These are phyloP conservation scores for Cephus pygmeus DNA, from an alignment of 2,888 invertebrate species.

Conservation along the genomic window DNA sequence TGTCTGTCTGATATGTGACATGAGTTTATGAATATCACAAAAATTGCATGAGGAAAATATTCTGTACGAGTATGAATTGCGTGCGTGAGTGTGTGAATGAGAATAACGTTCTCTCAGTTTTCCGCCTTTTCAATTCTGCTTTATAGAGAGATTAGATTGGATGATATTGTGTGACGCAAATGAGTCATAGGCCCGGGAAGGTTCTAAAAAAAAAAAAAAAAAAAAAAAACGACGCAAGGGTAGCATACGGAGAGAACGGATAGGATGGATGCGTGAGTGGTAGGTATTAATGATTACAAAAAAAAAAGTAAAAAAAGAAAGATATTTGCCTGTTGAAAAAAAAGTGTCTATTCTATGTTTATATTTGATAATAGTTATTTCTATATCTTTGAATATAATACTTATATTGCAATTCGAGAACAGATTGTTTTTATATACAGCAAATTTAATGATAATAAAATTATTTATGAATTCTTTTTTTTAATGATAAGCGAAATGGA, in stretches of 20 bases:
- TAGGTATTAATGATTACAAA: background rate
- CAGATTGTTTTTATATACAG: conserved; percentile 13
- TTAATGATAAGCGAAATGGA: conserved; percentile 2
- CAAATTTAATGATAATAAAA: conserved; percentile 22
- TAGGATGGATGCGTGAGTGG: conserved; percentile 7
- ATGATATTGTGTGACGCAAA: conserved; percentile 21
- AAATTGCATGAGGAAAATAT: background rate
- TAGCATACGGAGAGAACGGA: conserved; percentile 5
- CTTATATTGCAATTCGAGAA: conserved; percentile 35
- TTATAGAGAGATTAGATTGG: conserved; percentile 7
- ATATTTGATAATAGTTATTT: conserved; percentile 58
- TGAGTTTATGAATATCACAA: background rate
- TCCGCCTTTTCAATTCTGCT: background rate
- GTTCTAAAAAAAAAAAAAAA: background rate
- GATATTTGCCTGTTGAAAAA: conserved; percentile 57
- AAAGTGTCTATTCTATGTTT: conserved; percentile 58
- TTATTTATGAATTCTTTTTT: conserved; percentile 29
- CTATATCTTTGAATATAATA: conserved; percentile 49
- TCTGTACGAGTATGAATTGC: background rate
- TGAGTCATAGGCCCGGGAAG: background rate
- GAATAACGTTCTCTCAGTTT: background rate
- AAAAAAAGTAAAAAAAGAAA: conserved; percentile 33
- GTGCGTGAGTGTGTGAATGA: background rate
- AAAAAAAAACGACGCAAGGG: background rate
- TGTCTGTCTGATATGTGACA: background rate